Percentiles rank a stretch among this genome's conserved stretches.
Evolutionary conservation across 2,113 vertebrate genomes (phyloP).

Genomic region (Rattus rattus): DNA sequence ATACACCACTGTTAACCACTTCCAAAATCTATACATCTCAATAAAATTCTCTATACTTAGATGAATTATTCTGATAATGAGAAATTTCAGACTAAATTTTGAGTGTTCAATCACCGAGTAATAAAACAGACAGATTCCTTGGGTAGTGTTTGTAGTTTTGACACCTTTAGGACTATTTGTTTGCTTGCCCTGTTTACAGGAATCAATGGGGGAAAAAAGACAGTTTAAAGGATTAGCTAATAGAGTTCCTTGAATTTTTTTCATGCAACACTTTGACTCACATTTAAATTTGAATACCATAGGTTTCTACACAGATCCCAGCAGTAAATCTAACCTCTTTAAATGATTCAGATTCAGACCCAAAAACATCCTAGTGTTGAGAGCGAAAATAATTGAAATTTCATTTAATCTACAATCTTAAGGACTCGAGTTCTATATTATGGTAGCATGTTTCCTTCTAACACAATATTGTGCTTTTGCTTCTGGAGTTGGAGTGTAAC

Average conservation of each 20-base stretch:
- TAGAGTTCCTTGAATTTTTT: background rate
- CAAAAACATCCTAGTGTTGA: background rate
- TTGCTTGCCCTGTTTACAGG: background rate
- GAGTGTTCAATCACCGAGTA: background rate
- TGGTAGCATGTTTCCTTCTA: background rate
- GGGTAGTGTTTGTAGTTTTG: background rate
- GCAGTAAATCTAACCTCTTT: background rate
- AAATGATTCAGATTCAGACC: background rate
- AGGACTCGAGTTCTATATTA: background rate
- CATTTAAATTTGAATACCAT: conserved; percentile 1
- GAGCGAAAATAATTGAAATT: background rate
- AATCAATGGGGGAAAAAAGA: background rate
- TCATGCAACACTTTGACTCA: background rate
- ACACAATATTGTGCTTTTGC: background rate
- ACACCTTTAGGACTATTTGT: background rate
- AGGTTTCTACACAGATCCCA: background rate
- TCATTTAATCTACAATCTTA: background rate
- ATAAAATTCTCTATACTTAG: background rate
- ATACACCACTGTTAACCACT: background rate
- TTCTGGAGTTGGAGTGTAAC: background rate
- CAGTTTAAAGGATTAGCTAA: background rate
- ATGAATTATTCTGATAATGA: background rate
- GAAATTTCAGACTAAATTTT: background rate
- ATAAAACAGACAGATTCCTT: background rate
- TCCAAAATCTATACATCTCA: background rate